Base-by-base conservation (phyloP, 2,113 vertebrate species). In the Taurulus bubalis region DNA sequence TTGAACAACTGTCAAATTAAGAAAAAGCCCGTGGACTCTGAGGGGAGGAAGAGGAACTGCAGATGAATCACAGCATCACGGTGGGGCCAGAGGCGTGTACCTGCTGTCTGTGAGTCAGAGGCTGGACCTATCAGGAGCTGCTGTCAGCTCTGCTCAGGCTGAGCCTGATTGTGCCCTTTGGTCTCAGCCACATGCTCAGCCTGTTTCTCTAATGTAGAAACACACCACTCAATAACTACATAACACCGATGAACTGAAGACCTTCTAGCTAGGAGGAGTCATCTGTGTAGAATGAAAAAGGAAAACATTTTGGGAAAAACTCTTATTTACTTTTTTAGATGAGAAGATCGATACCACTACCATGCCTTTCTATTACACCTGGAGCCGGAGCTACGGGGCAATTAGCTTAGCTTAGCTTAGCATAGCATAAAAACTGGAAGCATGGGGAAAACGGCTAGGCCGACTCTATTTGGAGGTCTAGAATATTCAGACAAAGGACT, bases 1-100 rank as follows among this genome's bases (percentile, higher is more conserved):
- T 12, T 20, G 8, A 64, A 69, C 42, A 58, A 69, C 53, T 68
- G 42, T 62, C 60, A 85, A 80, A 67, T 71, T 68, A 63, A n/a
- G n/a, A 56, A 47, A 69, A 34, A 55, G 53, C 26, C 49, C 15
- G 14, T 16, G 20, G 28, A 68, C 20, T 71, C 59, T 51, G 2
- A 71, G 24, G 18, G 2, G 20, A 34, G 9, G 18, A 65, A 53
- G 20, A 45, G 30, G 32, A 71, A 65, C 59, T 72, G 10, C 0
- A 26, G 53, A 77, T 79, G 51, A 66, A 68, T 80, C 65, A 75
- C n/a, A 16, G 45, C 60, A 28, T 71, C 14, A 4, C 14, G 56
- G 12, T 59, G 28, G 62, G 30, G 75, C 80, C 80, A 60, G 66
- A 75, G 79, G 80, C 47, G 0, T 53, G 40, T 55, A 68, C 67